Evolutionary conservation across 2,113 vertebrate species (phyloP), one percentile per base, ranked within the genome.

Genomic region (Phyllostomus hastatus): DNA sequence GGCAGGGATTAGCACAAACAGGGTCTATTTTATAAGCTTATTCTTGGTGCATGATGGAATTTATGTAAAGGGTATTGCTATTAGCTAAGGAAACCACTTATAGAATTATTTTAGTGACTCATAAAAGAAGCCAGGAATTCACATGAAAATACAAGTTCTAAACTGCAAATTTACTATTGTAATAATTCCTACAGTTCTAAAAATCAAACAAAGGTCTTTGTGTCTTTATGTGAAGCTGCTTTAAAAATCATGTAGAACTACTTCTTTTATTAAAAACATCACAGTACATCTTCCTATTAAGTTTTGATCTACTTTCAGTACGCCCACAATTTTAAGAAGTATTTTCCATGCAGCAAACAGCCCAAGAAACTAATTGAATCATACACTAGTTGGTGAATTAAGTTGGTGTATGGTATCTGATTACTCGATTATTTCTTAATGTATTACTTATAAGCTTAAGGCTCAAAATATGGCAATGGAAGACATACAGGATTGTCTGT

Each of bases 401-500:
- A 94, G 57, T 26, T 80, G 57, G 57, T 54, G 33, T 46, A 86
- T 79, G 43, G 38, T 87, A 85, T 22, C 61, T 69, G 54, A 93
- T 88, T 73, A 84, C 78, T 52, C 80, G 73, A 94, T 96, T 88
- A 92, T 85, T 96, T 95, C 76, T 95, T 93, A 93, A 93, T 76
- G 52, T 92, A 96, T 94, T 90, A 96, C 79, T 96, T 92, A 50
- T 46, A 91, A 97, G 73, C 87, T 93, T 90, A 69, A 95, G 93
- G 70, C 54, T 96, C 91, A 88, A 97, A 93, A 93, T 69, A 95
- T 10, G 33, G 48, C 89, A 95, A 9, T 90, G 86, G 64, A 83
- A 87, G 66, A 87, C 43, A 94, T 84, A 28, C 94, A 93, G 43
- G 75, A 75, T 31, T 93, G 48, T 76, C 81, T 97, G 93, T 96